Evolutionary conservation across 2,888 invertebrate genomes (phyloP).

Genomic region (Margaritifera margaritifera): DNA sequence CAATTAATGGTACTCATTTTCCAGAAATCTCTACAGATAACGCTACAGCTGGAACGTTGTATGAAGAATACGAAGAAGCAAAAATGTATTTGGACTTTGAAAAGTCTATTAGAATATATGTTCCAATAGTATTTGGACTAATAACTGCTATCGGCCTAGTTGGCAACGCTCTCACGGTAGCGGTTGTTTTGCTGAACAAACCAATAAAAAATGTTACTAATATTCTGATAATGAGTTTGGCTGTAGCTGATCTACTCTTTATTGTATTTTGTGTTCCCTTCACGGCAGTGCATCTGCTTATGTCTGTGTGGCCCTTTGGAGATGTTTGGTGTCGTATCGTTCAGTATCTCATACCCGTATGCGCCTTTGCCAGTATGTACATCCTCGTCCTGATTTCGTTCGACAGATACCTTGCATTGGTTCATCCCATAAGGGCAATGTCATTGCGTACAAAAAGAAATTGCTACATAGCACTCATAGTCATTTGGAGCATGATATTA

Average conservation of each 20-base stretch:
- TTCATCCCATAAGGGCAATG: conserved; percentile 89
- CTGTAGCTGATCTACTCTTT: conserved; percentile 88
- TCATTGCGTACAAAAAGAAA: conserved; percentile 85
- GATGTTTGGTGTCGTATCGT: conserved; percentile 89
- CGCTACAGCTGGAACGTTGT: no score
- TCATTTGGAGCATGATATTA: conserved; percentile 84
- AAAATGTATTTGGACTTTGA: no score
- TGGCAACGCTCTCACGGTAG: conserved; percentile 88
- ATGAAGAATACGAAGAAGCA: no score
- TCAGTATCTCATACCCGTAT: conserved; percentile 90
- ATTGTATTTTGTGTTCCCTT: conserved; percentile 92
- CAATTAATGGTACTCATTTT: no score
- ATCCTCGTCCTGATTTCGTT: conserved; percentile 91
- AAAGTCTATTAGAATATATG: not conserved
- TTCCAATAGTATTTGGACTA: conserved; percentile 82
- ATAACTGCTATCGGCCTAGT: conserved; percentile 87
- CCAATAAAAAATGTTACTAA: conserved; percentile 89
- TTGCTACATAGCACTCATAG: conserved; percentile 83
- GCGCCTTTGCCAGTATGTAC: conserved; percentile 91
- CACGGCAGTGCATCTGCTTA: conserved; percentile 89
- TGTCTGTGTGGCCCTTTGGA: conserved; percentile 88
- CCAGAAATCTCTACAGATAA: no score
- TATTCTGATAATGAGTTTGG: conserved; percentile 88
- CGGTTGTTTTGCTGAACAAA: conserved; percentile 88
- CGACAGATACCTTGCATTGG: conserved; percentile 89